Evolutionary conservation across 2,888 invertebrate species (phyloP).

Genomic region (Eristalis intricaria): DNA sequence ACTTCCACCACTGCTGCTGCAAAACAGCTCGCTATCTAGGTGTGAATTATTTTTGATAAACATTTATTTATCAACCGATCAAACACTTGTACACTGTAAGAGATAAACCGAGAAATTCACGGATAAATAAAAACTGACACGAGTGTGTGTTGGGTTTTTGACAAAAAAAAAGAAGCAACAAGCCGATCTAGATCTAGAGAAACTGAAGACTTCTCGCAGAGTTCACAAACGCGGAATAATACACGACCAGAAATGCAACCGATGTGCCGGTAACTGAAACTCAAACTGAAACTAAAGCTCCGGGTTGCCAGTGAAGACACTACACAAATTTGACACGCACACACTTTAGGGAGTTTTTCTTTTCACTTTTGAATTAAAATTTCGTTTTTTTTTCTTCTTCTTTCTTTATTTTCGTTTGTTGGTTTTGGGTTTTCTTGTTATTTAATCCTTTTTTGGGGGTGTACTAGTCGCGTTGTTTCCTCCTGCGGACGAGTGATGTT

Average conservation of each 20-base stretch:
- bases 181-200: neutral
- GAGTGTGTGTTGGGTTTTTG: neutral
- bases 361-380: conserved; percentile 3
- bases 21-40: conserved; percentile 74
- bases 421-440: neutral
- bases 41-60: conserved; percentile 76
- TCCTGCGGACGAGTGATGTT: neutral
- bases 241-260: conserved; percentile 25
- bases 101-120: conserved; percentile 3
- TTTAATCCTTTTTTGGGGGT: neutral
- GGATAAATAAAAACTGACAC: conserved; percentile 4
- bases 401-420: neutral
- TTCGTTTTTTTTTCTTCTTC: neutral
- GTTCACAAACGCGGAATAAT: neutral
- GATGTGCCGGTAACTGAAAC: conserved; percentile 54
- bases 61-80: conserved; percentile 73
- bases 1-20: conserved; percentile 73
- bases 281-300: conserved; percentile 50
- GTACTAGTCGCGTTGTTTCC: neutral
- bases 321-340: conserved; percentile 49
- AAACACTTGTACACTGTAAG: conserved; percentile 38
- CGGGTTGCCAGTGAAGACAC: conserved; percentile 4
- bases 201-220: neutral
- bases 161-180: too few species aligned
- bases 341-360: conserved; percentile 30